A percentile compares a stretch with the other conserved stretches of the same genome.
These are phyloP conservation scores for Callipepla californica DNA, from an alignment of 2,113 vertebrate genomes.

Conservation along the genomic window DNA sequence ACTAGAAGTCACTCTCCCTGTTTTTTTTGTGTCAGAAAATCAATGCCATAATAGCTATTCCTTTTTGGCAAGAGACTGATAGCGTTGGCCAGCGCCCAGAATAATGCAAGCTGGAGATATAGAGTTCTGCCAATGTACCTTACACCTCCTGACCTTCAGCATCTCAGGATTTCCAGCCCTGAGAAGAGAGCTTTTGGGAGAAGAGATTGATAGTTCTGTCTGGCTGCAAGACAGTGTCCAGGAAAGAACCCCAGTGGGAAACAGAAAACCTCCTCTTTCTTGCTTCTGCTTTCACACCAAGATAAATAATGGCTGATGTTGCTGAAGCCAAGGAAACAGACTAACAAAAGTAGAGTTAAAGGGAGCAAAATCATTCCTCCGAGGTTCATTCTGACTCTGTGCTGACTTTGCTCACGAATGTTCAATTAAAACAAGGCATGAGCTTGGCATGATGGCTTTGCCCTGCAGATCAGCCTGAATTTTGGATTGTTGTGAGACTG, in stretches of 20 bases:
- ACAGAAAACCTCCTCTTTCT: slow-evolving; percentile 23
- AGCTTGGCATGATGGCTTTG: neutral
- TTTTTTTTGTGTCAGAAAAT: slow-evolving; percentile 59
- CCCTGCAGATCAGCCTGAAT: neutral
- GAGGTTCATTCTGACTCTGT: neutral
- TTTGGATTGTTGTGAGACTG: neutral
- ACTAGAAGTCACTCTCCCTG: slow-evolving; percentile 59
- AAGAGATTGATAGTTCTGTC: slow-evolving; percentile 56
- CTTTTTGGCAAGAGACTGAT: slow-evolving; percentile 72
- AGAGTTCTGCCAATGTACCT: slow-evolving; percentile 68
- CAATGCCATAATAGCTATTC: slow-evolving; percentile 71
- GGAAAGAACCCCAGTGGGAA: slow-evolving; percentile 44
- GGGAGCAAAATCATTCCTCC: slow-evolving; percentile 10
- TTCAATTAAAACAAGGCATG: neutral
- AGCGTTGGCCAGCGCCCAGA: slow-evolving; percentile 60
- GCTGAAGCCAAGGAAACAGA: neutral
- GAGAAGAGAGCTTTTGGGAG: slow-evolving; percentile 27
- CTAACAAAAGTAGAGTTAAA: neutral
- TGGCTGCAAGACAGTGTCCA: neutral
- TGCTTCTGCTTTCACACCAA: slow-evolving; percentile 44
- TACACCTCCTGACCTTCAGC: slow-evolving; percentile 70
- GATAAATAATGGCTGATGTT: slow-evolving; percentile 48
- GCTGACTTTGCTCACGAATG: neutral
- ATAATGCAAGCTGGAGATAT: slow-evolving; percentile 57
- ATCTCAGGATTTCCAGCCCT: slow-evolving; percentile 49